Percentiles rank a stretch among this genome's conserved stretches.
phyloP scores from a whole-genome alignment of 2,113 vertebrate genomes.

The Passer montanus region DNA sequence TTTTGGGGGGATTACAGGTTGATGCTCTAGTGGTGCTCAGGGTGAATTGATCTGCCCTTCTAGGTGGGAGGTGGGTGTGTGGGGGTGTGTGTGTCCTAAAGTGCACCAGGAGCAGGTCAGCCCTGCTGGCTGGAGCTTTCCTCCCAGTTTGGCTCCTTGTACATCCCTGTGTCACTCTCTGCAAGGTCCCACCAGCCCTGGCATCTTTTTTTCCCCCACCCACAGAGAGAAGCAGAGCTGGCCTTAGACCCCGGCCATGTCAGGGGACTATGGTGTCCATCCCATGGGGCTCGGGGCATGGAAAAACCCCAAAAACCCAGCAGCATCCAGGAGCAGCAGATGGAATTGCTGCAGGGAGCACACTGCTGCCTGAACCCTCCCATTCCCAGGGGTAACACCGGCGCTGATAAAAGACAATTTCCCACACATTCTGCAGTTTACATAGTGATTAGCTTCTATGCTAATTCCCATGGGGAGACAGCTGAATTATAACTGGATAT shows the following conservation, averaged over 20 bases:
- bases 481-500: neutral
- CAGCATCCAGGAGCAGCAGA: neutral
- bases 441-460: neutral
- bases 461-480: neutral
- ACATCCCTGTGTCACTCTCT: rapidly evolving
- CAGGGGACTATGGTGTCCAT: neutral
- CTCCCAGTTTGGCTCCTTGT: neutral
- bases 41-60: neutral
- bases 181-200: neutral
- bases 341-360: neutral
- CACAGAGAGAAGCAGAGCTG: neutral
- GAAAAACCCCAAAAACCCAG: neutral
- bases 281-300: rapidly evolving
- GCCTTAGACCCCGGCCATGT: neutral
- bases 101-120: neutral
- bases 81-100: neutral
- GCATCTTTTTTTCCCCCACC: neutral
- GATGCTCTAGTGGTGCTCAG: neutral
- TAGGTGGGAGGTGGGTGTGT: neutral
- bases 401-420: slow-evolving; percentile 1
- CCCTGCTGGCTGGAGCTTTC: neutral
- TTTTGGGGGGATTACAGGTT: neutral
- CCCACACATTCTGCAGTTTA: slow-evolving; percentile 1
- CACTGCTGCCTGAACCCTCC: neutral
- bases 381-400: neutral